Percentiles rank a stretch among this genome's conserved stretches.
Evolutionary conservation across 2,113 vertebrate genomes (phyloP).

Genomic region (Chascanopsetta lugubris): DNA sequence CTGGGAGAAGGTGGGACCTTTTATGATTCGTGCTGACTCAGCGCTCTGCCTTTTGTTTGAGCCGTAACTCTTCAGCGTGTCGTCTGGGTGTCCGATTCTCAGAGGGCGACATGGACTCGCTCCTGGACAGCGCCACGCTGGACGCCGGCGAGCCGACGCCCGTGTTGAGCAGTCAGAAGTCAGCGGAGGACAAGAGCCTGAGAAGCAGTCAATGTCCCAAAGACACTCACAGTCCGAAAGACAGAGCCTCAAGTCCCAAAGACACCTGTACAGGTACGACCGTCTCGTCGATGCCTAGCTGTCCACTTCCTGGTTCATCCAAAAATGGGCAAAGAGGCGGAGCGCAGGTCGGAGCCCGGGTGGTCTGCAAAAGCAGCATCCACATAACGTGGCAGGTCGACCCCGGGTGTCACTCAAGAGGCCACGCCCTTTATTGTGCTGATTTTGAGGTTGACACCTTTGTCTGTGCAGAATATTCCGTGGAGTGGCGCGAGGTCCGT

Average conservation of each 20-base stretch:
- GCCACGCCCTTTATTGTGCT: no score
- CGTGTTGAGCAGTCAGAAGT: constrained; percentile 72
- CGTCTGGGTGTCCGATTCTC: constrained; percentile 28
- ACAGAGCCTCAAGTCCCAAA: constrained; percentile 51
- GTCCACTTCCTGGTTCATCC: no score
- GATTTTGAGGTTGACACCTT: no score
- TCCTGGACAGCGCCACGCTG: constrained; percentile 87
- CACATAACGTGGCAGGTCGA: no score
- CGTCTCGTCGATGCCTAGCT: no score
- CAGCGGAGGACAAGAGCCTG: constrained; percentile 58
- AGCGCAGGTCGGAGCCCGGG: no score
- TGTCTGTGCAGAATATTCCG: constrained; percentile 70
- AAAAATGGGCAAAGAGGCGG: no score
- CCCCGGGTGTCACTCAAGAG: no score
- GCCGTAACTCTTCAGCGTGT: background rate
- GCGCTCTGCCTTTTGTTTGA: constrained; percentile 1
- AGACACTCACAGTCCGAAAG: constrained; percentile 33
- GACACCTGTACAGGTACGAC: constrained; percentile 73
- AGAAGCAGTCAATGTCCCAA: constrained; percentile 49
- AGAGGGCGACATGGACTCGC: constrained; percentile 91
- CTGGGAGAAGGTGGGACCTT: constrained; percentile 87
- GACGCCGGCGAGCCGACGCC: constrained; percentile 82
- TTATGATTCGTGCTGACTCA: background rate
- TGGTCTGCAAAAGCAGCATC: no score
- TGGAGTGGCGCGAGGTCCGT: constrained; percentile 84